A percentile compares a stretch with the other conserved stretches of the same genome.
phyloP scores from a whole-genome alignment of 1,140 invertebrate species.

The Drosophila punjabiensis region DNA sequence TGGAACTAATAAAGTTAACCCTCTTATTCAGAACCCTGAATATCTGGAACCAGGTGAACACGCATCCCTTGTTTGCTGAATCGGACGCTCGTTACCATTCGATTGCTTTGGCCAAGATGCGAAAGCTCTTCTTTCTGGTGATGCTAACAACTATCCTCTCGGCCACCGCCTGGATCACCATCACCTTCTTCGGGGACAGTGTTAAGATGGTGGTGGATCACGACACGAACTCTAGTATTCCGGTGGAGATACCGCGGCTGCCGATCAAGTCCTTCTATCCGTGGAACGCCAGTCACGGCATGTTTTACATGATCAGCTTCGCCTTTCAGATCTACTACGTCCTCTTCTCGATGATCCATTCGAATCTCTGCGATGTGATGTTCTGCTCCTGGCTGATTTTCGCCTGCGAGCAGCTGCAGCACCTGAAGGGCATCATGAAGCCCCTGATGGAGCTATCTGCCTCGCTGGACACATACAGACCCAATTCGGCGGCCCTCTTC shows the following conservation, averaged over 20 bases:
- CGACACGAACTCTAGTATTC: conserved; percentile 90
- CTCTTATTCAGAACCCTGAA: conserved; percentile 87
- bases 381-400: conserved; percentile 94
- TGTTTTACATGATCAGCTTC: conserved; percentile 89
- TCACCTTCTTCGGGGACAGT: conserved; percentile 92
- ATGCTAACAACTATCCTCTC: conserved; percentile 87
- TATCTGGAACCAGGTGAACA: conserved; percentile 93
- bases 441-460: conserved; percentile 93
- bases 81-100: conserved; percentile 92
- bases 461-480: conserved; percentile 91
- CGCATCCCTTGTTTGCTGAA: conserved; percentile 93
- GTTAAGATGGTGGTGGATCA: conserved; percentile 89
- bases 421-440: conserved; percentile 93
- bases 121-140: conserved; percentile 90
- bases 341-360: conserved; percentile 89
- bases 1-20: not conserved
- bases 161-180: conserved; percentile 89
- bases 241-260: conserved; percentile 90
- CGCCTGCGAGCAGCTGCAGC: conserved; percentile 93
- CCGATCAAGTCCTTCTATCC: conserved; percentile 92
- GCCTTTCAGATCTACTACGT: conserved; percentile 92
- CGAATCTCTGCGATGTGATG: conserved; percentile 90
- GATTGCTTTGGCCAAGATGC: conserved; percentile 91
- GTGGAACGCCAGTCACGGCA: conserved; percentile 89
- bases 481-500: conserved; percentile 92